phyloP scores from a whole-genome alignment of 1,140 invertebrate genomes.

The Pseudomyrmex cubaensis region DNA sequence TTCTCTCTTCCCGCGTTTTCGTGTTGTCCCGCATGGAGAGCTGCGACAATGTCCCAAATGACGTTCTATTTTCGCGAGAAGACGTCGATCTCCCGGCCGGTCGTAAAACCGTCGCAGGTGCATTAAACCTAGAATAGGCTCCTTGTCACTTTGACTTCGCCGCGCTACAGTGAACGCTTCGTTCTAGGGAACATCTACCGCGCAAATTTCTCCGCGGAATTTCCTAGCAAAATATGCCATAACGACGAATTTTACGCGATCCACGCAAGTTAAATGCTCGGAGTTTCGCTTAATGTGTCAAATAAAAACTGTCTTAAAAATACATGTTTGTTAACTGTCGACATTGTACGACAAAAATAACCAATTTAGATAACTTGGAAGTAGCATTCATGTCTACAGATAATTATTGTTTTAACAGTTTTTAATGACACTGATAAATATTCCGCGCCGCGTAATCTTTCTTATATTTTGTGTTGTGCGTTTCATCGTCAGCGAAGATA shows the following conservation, averaged over 20 bases:
- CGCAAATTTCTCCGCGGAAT: constrained; percentile 27
- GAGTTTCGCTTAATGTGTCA: neutral
- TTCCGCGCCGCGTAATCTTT: constrained; percentile 3
- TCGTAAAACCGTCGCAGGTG: constrained; percentile 72
- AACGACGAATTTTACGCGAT: neutral
- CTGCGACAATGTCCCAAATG: constrained; percentile 74
- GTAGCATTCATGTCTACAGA: neutral
- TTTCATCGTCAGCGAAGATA: constrained; percentile 5
- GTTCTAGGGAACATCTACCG: neutral
- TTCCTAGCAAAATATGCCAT: neutral
- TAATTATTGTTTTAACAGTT: neutral
- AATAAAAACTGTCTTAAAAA: no score
- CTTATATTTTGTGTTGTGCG: constrained; percentile 6
- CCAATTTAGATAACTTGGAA: neutral
- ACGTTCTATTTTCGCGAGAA: constrained; percentile 78
- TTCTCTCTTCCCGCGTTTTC: constrained; percentile 19
- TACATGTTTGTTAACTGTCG: neutral
- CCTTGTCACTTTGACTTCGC: constrained; percentile 29
- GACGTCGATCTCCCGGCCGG: constrained; percentile 70
- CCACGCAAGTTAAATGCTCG: neutral
- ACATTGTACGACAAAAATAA: neutral
- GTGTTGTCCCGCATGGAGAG: constrained; percentile 22
- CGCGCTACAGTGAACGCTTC: constrained; percentile 15
- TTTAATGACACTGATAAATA: no score
- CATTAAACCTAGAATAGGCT: constrained; percentile 73